Conservation (phyloP, 2,888 invertebrate species). For the Phaedon cochleariae region DNA sequence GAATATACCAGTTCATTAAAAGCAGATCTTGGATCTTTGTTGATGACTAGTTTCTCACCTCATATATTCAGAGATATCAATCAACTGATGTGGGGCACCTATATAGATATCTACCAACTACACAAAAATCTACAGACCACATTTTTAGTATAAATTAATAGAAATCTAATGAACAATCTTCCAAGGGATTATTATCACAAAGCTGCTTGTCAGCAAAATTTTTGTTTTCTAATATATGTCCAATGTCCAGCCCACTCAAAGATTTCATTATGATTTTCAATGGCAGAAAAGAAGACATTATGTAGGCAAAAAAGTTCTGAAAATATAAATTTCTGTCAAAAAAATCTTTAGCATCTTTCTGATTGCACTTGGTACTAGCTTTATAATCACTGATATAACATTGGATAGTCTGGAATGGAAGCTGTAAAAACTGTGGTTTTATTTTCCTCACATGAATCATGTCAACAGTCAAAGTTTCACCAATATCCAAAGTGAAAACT, state of each 20-base stretch:
- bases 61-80: too few species aligned
- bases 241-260: slow-evolving; percentile 34
- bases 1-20: too few species aligned
- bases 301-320: slow-evolving; percentile 33
- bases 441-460: slow-evolving; percentile 44
- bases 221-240: slow-evolving; percentile 31
- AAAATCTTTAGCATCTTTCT: slow-evolving; percentile 34
- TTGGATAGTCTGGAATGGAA: slow-evolving; percentile 49
- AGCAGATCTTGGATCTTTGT: too few species aligned
- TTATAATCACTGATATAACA: slow-evolving; percentile 43
- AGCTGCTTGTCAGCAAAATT: slow-evolving; percentile 34
- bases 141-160: slow-evolving; percentile 7
- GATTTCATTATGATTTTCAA: slow-evolving; percentile 32
- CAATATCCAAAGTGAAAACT: slow-evolving; percentile 50
- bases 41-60: too few species aligned
- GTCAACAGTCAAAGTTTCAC: slow-evolving; percentile 37
- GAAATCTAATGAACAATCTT: slow-evolving; percentile 25
- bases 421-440: slow-evolving; percentile 43
- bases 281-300: slow-evolving; percentile 28
- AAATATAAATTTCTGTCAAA: slow-evolving; percentile 40
- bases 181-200: slow-evolving; percentile 28
- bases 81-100: too few species aligned
- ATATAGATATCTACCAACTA: too few species aligned
- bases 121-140: not conserved
- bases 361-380: slow-evolving; percentile 29